Evolutionary conservation across 2,888 invertebrate species (phyloP).

Genomic region (Gastracanthus pulcherrimus): DNA sequence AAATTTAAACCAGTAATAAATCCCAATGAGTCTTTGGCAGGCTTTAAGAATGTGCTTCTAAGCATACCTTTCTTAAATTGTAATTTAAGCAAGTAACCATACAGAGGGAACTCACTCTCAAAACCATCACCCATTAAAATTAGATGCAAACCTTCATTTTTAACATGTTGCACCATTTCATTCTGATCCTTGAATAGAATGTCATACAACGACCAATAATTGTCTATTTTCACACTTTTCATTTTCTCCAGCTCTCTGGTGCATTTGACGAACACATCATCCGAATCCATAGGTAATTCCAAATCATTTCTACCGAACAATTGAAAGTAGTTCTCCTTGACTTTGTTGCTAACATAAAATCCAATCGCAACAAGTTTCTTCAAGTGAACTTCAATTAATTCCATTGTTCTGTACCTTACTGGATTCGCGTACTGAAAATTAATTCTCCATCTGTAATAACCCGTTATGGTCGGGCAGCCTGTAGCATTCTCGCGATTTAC

Average conservation of each 20-base stretch:
- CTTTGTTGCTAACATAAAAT: neutral
- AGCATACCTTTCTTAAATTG: neutral
- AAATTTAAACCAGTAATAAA: neutral
- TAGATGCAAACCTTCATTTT: neutral
- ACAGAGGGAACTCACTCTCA: neutral
- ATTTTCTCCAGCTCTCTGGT: neutral
- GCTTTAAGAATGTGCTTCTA: neutral
- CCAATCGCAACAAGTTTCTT: neutral
- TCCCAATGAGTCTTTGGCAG: slow-evolving; percentile 4
- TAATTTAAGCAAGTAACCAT: neutral
- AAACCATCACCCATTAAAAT: neutral
- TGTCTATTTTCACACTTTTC: neutral
- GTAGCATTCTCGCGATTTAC: neutral
- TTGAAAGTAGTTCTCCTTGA: neutral
- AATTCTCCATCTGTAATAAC: neutral
- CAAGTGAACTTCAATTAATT: neutral
- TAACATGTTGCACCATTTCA: neutral
- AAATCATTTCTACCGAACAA: no score
- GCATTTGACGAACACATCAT: neutral
- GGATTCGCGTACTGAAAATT: no score
- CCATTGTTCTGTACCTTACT: neutral
- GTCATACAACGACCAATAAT: neutral
- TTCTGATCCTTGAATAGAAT: neutral
- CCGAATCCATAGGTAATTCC: neutral
- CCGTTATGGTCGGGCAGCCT: neutral